These are phyloP conservation scores for Rhaphigaster nebulosa DNA, from an alignment of 2,888 invertebrate species.

Conservation along the genomic window DNA sequence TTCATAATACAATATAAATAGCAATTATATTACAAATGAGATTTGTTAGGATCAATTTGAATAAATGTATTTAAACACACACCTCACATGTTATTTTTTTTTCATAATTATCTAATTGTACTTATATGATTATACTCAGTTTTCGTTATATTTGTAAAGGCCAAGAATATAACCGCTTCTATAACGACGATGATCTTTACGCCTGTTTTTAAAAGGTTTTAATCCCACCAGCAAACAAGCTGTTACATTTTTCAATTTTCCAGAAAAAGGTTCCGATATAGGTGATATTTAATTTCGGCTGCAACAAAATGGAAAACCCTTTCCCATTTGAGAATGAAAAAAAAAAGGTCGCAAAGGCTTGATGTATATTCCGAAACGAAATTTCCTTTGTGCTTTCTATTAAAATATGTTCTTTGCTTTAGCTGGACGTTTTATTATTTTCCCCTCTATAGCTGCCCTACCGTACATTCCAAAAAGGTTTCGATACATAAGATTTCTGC, in stretches of 20 bases:
- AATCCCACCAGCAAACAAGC: background rate
- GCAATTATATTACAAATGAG: too few species aligned
- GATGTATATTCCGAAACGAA: background rate
- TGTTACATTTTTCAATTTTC: slow-evolving; percentile 1
- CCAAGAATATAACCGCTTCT: too few species aligned
- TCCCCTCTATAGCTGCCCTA: background rate
- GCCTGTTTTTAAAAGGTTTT: background rate
- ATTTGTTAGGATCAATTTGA: too few species aligned
- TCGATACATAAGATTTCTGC: background rate
- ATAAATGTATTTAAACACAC: too few species aligned
- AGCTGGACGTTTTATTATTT: background rate
- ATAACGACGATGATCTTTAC: background rate
- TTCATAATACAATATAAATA: too few species aligned
- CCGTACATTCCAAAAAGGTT: background rate
- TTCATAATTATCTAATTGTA: too few species aligned
- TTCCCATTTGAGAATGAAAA: background rate
- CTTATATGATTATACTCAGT: too few species aligned
- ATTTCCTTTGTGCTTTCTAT: background rate
- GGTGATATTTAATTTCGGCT: background rate
- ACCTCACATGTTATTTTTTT: too few species aligned
- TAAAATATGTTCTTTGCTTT: background rate
- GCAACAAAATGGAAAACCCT: slow-evolving; percentile 2
- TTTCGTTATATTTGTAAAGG: too few species aligned
- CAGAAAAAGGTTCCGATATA: background rate
- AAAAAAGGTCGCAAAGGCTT: slow-evolving; percentile 15